A percentile compares a stretch with the other conserved stretches of the same genome.
Conservation (phyloP, 2,888 invertebrate species). For the Epirrhoe alternata region DNA sequence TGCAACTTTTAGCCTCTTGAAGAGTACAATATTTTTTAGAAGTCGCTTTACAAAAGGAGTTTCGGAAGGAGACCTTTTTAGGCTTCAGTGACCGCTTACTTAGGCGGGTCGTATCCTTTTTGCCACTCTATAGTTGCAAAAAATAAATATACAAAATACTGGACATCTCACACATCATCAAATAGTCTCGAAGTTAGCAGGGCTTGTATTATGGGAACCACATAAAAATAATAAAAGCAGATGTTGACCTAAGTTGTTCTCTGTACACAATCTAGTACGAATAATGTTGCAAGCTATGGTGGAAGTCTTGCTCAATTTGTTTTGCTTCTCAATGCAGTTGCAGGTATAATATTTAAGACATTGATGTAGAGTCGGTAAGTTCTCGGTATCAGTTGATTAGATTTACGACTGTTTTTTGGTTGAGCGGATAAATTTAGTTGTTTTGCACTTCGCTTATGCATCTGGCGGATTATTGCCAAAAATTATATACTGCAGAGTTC, state of each 20-base stretch:
- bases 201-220: no score
- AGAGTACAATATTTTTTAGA: no score
- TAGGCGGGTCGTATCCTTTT: no score
- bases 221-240: no score
- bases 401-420: slow-evolving; percentile 49
- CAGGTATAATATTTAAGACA: slow-evolving; percentile 52
- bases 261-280: neutral
- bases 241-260: neutral
- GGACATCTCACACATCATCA: no score
- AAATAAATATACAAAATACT: no score
- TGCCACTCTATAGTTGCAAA: no score
- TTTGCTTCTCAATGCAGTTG: slow-evolving; percentile 50
- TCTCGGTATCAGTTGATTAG: slow-evolving; percentile 44
- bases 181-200: no score
- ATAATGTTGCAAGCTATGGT: neutral
- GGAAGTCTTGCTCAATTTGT: slow-evolving; percentile 33
- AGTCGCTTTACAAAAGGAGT: neutral
- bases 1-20: neutral
- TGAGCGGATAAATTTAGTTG: slow-evolving; percentile 13
- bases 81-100: no score
- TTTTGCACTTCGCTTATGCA: slow-evolving; percentile 12
- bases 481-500: slow-evolving; percentile 12
- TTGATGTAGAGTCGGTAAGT: slow-evolving; percentile 45
- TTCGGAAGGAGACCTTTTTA: no score
- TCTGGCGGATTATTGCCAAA: slow-evolving; percentile 16